These are phyloP conservation scores for Cotesia chilonis DNA, from an alignment of 1,140 invertebrate genomes.

Conservation along the genomic window DNA sequence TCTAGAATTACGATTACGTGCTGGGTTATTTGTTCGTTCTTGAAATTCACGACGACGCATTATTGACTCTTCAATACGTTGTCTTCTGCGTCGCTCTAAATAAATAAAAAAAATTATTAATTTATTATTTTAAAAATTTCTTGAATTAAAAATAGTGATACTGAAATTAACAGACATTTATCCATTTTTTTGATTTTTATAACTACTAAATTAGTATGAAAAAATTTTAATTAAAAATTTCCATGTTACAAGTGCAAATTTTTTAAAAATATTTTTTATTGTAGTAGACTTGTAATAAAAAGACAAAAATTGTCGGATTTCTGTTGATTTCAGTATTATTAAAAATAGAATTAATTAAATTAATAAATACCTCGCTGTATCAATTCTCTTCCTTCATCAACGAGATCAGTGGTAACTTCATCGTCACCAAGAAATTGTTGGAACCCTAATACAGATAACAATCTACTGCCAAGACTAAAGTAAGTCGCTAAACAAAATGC, in stretches of 20 bases:
- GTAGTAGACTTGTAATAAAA: neutral
- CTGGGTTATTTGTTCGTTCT: conserved; percentile 70
- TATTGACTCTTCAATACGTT: conserved; percentile 81
- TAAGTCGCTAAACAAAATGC: conserved; percentile 94
- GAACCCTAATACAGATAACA: conserved; percentile 90
- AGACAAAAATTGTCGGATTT: neutral
- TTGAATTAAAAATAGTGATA: no score
- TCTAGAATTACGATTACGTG: conserved; percentile 66
- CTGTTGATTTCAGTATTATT: conserved; percentile 19
- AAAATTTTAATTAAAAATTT: no score
- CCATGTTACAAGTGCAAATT: no score
- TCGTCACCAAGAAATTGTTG: conserved; percentile 96
- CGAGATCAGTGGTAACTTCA: conserved; percentile 90
- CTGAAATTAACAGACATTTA: no score
- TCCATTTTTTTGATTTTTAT: no score
- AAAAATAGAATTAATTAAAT: conserved; percentile 29
- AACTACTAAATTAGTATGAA: no score
- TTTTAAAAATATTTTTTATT: no score
- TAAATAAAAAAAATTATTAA: conserved; percentile 33
- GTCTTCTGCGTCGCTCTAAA: conserved; percentile 80
- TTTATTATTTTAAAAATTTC: no score
- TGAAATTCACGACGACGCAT: conserved; percentile 76
- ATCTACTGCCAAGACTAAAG: conserved; percentile 90
- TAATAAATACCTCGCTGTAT: conserved; percentile 77
- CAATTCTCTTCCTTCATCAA: conserved; percentile 92